These are phyloP conservation scores for Malthinus seriepunctatus DNA, from an alignment of 2,888 invertebrate genomes.

Conservation along the genomic window DNA sequence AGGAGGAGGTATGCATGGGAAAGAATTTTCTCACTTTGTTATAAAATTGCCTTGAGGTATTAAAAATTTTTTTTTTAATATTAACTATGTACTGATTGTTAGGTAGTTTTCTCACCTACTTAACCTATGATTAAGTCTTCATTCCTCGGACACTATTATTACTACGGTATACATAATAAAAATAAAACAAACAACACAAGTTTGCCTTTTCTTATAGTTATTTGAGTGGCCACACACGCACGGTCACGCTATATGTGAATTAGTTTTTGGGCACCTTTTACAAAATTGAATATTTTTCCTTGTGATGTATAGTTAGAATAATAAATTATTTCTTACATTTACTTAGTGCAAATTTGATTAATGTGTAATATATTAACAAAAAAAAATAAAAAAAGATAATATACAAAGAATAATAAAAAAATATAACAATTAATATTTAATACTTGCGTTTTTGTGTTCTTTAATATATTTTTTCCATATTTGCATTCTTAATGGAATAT, in stretches of 20 bases:
- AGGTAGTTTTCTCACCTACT: constrained; percentile 47
- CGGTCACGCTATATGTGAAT: constrained; percentile 7
- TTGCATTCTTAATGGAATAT: too few species aligned
- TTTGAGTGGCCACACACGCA: constrained; percentile 18
- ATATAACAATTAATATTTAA: too few species aligned
- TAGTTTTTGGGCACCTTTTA: constrained; percentile 4
- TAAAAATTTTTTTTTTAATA: constrained; percentile 5
- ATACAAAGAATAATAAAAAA: too few species aligned
- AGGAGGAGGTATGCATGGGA: constrained; percentile 16
- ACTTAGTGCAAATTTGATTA: constrained; percentile 6
- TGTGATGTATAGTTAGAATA: not conserved
- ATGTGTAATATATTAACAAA: not conserved
- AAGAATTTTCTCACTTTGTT: constrained; percentile 13
- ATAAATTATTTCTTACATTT: not conserved
- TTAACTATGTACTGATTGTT: constrained; percentile 34
- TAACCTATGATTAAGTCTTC: constrained; percentile 45
- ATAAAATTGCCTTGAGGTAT: constrained; percentile 12
- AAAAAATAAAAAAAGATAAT: too few species aligned
- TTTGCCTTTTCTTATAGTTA: constrained; percentile 7
- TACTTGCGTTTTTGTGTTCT: too few species aligned
- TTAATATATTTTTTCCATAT: too few species aligned
- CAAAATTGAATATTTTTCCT: constrained; percentile 5
- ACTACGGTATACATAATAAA: constrained; percentile 29
- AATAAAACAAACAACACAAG: constrained; percentile 22
- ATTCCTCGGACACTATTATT: constrained; percentile 37